A percentile compares a stretch with the other conserved stretches of the same genome.
Conservation (phyloP, 2,113 vertebrate genomes). For the Copsychus sechellarum region DNA sequence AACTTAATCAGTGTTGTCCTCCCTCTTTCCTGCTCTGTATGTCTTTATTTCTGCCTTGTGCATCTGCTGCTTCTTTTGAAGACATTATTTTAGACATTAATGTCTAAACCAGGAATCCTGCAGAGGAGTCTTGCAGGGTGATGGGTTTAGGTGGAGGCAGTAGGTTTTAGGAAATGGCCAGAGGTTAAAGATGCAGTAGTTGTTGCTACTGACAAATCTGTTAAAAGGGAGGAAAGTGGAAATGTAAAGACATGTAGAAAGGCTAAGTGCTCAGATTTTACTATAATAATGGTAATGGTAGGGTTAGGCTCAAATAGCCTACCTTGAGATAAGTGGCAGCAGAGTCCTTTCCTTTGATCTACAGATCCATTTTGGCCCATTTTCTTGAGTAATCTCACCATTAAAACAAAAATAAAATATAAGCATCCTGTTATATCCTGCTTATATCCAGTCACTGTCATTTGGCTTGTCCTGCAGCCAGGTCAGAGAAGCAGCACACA, state of each 20-base stretch:
- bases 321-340: neutral
- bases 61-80: constrained; percentile 44
- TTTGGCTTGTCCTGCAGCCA: neutral
- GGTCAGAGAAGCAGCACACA: neutral
- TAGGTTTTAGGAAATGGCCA: neutral
- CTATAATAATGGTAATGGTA: neutral
- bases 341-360: neutral
- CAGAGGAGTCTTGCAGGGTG: neutral
- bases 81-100: constrained; percentile 5
- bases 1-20: constrained; percentile 54
- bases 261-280: neutral
- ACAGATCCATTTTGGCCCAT: neutral
- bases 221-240: neutral
- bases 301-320: neutral
- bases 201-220: neutral
- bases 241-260: neutral
- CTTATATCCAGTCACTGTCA: rapidly evolving
- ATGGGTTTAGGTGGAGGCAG: neutral
- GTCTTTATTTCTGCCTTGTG: constrained; percentile 52
- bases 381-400: neutral
- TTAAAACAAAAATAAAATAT: neutral
- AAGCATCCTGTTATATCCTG: neutral
- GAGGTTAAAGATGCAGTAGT: neutral
- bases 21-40: constrained; percentile 40
- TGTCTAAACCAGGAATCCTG: neutral